Conservation (phyloP, 1,140 invertebrate species). For the Heliconius congener region DNA sequence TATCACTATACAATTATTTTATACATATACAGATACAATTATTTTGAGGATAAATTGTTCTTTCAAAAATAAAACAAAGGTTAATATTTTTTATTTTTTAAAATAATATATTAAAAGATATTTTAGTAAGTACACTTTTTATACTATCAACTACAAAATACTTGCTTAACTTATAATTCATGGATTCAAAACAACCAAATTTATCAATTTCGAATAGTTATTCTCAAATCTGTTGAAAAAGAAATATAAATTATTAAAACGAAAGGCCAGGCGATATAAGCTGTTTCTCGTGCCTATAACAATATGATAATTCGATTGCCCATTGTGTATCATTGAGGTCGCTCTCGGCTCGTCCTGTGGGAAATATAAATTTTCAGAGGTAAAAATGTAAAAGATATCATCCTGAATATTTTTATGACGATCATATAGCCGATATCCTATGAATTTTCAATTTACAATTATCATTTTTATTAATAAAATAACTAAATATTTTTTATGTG, state of each 20-base stretch:
- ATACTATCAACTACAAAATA: too few species aligned
- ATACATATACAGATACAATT: too few species aligned
- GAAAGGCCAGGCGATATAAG: conserved; percentile 23
- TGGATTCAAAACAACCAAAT: too few species aligned
- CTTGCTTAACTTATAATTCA: too few species aligned
- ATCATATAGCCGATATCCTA: conserved; percentile 34
- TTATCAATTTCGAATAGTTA: not conserved
- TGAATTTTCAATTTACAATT: conserved; percentile 26
- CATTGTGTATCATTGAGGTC: conserved; percentile 66
- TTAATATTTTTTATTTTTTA: too few species aligned
- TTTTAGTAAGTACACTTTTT: too few species aligned
- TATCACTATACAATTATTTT: too few species aligned
- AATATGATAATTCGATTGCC: conserved; percentile 73
- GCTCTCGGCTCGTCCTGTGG: conserved; percentile 55
- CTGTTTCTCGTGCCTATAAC: conserved; percentile 46
- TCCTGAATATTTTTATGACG: conserved; percentile 60
- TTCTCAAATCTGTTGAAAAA: not conserved
- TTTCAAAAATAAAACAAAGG: too few species aligned
- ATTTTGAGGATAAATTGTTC: too few species aligned
- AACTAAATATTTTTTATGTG: not conserved
- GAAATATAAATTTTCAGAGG: conserved; percentile 75
- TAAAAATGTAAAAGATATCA: conserved; percentile 66
- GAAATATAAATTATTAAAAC: not conserved
- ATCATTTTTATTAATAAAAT: not conserved
- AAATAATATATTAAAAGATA: too few species aligned